A percentile compares a stretch with the other conserved stretches of the same genome.
These are phyloP conservation scores for Chrysocyon brachyurus DNA, from an alignment of 2,797 vertebrate genomes.

Conservation along the genomic window DNA sequence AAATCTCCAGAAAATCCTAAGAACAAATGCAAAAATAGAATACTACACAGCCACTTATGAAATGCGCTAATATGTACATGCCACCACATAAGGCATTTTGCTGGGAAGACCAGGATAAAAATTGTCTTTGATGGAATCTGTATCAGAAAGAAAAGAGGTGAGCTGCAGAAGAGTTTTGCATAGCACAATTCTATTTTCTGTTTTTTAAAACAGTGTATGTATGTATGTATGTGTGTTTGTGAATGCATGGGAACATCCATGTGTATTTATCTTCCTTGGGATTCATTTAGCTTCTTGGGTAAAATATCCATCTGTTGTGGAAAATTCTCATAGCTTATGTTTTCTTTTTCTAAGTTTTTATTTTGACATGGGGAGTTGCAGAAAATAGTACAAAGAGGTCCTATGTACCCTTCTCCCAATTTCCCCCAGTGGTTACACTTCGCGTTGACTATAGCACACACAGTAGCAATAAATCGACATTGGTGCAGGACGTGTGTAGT, in stretches of 20 bases:
- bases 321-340: neutral
- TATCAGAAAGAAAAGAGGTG: neutral
- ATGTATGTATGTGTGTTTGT: neutral
- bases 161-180: neutral
- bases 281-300: neutral
- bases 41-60: neutral
- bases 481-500: neutral
- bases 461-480: neutral
- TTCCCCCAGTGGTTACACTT: neutral
- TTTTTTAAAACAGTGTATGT: neutral
- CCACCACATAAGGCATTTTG: neutral
- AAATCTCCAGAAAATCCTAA: neutral
- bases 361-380: neutral
- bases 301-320: neutral
- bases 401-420: neutral
- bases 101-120: neutral
- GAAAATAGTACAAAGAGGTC: neutral
- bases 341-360: neutral
- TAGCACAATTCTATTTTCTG: neutral
- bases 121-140: neutral
- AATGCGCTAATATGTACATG: neutral
- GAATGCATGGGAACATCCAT: neutral
- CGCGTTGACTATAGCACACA: neutral
- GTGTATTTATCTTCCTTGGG: neutral
- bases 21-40: neutral